phyloP scores from a whole-genome alignment of 2,888 invertebrate genomes.

The Dascillus cervinus region DNA sequence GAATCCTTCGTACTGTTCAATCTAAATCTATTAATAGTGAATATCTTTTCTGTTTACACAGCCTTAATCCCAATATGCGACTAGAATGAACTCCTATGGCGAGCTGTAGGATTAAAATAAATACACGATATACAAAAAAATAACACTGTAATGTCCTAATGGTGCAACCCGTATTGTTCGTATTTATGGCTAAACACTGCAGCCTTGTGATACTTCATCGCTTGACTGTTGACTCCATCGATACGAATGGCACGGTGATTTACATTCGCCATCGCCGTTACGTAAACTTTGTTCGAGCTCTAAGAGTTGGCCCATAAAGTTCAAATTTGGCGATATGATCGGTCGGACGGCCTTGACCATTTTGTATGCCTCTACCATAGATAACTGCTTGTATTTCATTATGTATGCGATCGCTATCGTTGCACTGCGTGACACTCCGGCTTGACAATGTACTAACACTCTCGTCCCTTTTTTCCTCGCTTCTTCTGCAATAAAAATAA shows the following conservation, averaged over 20 bases:
- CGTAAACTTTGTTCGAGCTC: constrained; percentile 70
- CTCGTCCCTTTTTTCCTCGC: constrained; percentile 61
- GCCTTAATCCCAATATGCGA: constrained; percentile 37
- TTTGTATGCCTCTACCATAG: constrained; percentile 80
- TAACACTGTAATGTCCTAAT: constrained; percentile 12
- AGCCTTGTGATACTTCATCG: constrained; percentile 49
- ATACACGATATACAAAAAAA: constrained; percentile 9
- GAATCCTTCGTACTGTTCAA: no score
- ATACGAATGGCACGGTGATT: constrained; percentile 43
- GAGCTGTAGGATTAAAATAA: constrained; percentile 14
- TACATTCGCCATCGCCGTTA: constrained; percentile 35
- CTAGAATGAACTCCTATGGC: constrained; percentile 27
- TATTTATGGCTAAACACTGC: constrained; percentile 44
- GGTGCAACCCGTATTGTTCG: constrained; percentile 15
- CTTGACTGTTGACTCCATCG: constrained; percentile 47
- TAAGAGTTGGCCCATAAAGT: constrained; percentile 85
- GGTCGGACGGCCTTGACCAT: constrained; percentile 77
- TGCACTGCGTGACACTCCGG: constrained; percentile 89
- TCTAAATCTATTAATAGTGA: constrained; percentile 23
- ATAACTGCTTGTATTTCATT: constrained; percentile 78
- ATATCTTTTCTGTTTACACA: constrained; percentile 39
- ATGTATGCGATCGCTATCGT: constrained; percentile 93
- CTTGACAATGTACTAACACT: constrained; percentile 91
- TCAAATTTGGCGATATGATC: constrained; percentile 91
- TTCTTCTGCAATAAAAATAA: constrained; percentile 51